Conservation (phyloP, 2,888 invertebrate genomes). For the Sympetrum striolatum region DNA sequence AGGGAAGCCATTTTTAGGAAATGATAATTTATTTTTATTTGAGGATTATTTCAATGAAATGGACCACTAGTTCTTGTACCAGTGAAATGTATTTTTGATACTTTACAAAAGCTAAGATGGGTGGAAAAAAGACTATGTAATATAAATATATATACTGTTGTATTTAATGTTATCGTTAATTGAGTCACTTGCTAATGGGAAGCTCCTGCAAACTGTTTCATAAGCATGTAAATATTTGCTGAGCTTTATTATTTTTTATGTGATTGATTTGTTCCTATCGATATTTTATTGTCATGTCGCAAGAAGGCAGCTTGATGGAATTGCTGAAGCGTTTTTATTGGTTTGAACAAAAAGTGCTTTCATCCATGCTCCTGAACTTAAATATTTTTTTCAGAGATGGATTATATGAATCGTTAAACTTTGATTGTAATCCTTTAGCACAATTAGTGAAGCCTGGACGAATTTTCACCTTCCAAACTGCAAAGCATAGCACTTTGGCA, state of each 20-base stretch:
- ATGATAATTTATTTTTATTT: slow-evolving; percentile 12
- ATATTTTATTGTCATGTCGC: neutral
- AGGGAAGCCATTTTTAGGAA: slow-evolving; percentile 2
- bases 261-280: slow-evolving; percentile 40
- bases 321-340: neutral
- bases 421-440: too few relatives aligned
- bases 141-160: slow-evolving; percentile 20
- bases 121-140: slow-evolving; percentile 34
- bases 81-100: slow-evolving; percentile 42
- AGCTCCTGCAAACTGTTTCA: neutral
- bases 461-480: too few relatives aligned
- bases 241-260: slow-evolving; percentile 18
- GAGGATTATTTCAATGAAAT: slow-evolving; percentile 11
- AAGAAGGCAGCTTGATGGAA: neutral
- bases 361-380: neutral
- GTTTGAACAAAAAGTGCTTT: neutral
- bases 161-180: slow-evolving; percentile 15
- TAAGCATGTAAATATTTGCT: slow-evolving; percentile 31
- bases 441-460: too few relatives aligned
- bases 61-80: slow-evolving; percentile 29
- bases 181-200: neutral
- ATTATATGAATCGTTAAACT: neutral
- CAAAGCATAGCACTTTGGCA: too few relatives aligned
- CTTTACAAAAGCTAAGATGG: slow-evolving; percentile 32
- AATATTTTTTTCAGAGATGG: neutral